A percentile compares a stretch with the other conserved stretches of the same genome.
phyloP scores from a whole-genome alignment of 2,888 invertebrate species.

The Latrodectus hesperus region DNA sequence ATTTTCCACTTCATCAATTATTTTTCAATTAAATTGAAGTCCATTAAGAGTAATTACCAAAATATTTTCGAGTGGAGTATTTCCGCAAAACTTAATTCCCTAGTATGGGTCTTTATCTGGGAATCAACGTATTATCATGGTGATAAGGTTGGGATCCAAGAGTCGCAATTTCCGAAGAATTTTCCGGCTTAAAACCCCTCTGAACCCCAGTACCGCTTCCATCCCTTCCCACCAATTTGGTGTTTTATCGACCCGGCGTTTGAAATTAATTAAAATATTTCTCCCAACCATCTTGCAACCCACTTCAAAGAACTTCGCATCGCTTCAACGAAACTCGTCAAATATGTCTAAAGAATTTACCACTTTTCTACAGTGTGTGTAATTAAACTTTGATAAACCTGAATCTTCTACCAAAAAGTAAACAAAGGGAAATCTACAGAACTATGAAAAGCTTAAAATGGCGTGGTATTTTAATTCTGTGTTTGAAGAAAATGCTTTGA shows the following conservation, averaged over 20 bases:
- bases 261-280: slow-evolving; percentile 69
- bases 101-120: slow-evolving; percentile 44
- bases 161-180: slow-evolving; percentile 65
- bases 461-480: too few relatives aligned
- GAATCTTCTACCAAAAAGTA: slow-evolving; percentile 53
- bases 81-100: slow-evolving; percentile 67
- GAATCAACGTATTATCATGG: slow-evolving; percentile 67
- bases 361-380: slow-evolving; percentile 54
- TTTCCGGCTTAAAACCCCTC: slow-evolving; percentile 13
- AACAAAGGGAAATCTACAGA: slow-evolving; percentile 54
- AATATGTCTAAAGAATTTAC: slow-evolving; percentile 69
- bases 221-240: slow-evolving; percentile 32
- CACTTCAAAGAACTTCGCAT: slow-evolving; percentile 55
- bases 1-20: slow-evolving; percentile 66
- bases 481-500: too few relatives aligned
- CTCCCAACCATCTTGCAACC: slow-evolving; percentile 28
- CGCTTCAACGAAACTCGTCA: slow-evolving; percentile 55
- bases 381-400: slow-evolving; percentile 68
- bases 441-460: neutral
- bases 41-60: slow-evolving; percentile 67
- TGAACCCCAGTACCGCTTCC: neutral
- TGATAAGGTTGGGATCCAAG: slow-evolving; percentile 56
- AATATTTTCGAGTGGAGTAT: slow-evolving; percentile 64
- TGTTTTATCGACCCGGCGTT: slow-evolving; percentile 61
- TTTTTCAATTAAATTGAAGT: slow-evolving; percentile 67